Base-by-base conservation (phyloP, 2,113 vertebrate genomes). In the Rhabdornis inornatus region DNA sequence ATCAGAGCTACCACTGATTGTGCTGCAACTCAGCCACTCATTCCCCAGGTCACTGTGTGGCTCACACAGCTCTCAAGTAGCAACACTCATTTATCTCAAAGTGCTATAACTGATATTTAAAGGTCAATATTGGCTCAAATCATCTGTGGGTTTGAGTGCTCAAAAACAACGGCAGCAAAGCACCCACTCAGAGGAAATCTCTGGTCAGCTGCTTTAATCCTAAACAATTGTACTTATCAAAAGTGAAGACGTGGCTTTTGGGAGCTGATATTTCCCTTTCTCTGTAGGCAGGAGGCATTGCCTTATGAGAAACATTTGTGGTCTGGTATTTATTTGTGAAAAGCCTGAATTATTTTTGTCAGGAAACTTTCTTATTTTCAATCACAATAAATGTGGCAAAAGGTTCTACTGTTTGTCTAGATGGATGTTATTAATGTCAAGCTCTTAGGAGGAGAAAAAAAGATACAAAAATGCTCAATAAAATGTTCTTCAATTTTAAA, bases 21-120 rank as follows among this genome's bases (percentile, higher is more conserved):
- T 68, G 56, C 42, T 88, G 15, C 71, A 66, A 0, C 47, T 50
- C 55, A 76, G 66, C 49, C 59, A 13, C 71, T 92, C 56, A 1
- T 44, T 83, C 71, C 56, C 79, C 35, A 23, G 35, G 82, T 83
- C 81, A 28, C 80, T 30, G 7, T 28, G 28, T 60, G 85, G 30
- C 87, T 96, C 93, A 33, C 50, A 45, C 56, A 57, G 68, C 75
- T 90, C 76, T 94, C 52, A 30, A 83, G 75, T 30, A 92, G 76
- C 83, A 94, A 49, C 76, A 56, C 56, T 91, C 88, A 94, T 97
- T 96, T 95, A 88, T 87, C 75, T 92, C 83, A 5, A 47, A 94
- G 80, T 93, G 90, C 44, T 94, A 18, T 66, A 95, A 96, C 79
- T 94, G 93, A 49, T 96, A 95, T 96, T 96, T 97, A 95, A 96